Evolutionary conservation across 1,140 invertebrate species (phyloP).

Genomic region (Holotrichia oblita): DNA sequence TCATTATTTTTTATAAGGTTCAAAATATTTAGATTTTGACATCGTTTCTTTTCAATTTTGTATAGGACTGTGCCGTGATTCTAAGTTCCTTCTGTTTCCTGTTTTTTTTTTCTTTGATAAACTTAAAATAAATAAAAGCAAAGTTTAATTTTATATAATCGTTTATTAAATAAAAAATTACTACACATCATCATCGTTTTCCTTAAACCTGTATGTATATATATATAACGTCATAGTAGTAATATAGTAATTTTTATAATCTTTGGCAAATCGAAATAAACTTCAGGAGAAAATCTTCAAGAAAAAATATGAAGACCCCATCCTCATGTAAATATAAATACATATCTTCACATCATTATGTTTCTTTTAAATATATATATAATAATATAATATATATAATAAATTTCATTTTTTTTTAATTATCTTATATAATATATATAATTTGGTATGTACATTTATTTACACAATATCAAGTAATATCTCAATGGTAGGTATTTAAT

Average conservation of each 20-base stretch:
- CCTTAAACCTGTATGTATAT: conserved; percentile 4
- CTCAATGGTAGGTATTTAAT: not conserved
- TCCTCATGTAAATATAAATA: not conserved
- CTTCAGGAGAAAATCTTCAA: not conserved
- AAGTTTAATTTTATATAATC: not conserved
- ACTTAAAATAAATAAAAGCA: not conserved
- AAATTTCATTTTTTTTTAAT: not conserved
- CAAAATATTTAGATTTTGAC: too few species aligned
- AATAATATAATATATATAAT: conserved; percentile 16
- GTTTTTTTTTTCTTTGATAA: too few species aligned
- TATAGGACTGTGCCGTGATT: too few species aligned
- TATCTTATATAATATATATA: not conserved
- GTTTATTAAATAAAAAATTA: conserved; percentile 30
- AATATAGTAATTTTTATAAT: conserved; percentile 16
- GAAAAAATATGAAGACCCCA: not conserved
- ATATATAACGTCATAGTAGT: conserved; percentile 6
- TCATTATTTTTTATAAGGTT: too few species aligned
- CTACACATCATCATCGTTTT: not conserved
- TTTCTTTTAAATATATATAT: not conserved
- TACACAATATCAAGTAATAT: not conserved
- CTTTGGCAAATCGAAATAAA: conserved; percentile 27
- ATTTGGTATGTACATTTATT: conserved; percentile 19
- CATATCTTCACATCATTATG: not conserved
- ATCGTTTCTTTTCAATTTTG: too few species aligned
- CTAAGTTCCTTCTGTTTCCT: too few species aligned